Evolutionary conservation across 2,113 vertebrate species (phyloP).

Genomic region (Leiothrix lutea): DNA sequence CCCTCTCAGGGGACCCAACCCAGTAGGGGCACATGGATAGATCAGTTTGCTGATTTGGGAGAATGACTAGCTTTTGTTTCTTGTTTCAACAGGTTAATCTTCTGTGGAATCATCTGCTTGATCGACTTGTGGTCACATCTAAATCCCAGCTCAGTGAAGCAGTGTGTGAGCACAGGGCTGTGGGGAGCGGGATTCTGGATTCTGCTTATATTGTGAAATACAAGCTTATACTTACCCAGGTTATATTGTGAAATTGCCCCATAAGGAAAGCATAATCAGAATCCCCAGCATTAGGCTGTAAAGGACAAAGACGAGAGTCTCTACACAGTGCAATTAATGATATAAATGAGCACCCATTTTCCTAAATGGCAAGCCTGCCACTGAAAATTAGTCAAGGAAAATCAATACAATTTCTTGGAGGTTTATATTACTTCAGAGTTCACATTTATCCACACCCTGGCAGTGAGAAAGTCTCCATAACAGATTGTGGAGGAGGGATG

Average conservation of each 20-base stretch:
- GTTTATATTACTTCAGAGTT: not conserved
- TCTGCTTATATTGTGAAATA: not conserved
- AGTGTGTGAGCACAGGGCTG: not conserved
- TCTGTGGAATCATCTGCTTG: not conserved
- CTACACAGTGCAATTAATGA: not conserved
- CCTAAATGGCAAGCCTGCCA: not conserved
- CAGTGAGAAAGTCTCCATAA: not conserved
- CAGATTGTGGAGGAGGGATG: not conserved
- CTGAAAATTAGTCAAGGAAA: not conserved
- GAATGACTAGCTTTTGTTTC: not conserved
- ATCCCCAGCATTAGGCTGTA: not conserved
- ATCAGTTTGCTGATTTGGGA: not conserved
- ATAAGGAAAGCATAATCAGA: not conserved
- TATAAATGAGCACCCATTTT: not conserved
- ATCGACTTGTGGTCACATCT: not conserved
- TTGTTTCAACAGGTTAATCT: not conserved
- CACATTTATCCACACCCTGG: not conserved
- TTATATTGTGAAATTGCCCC: not conserved
- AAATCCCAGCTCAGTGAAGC: not conserved
- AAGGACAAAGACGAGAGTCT: not conserved
- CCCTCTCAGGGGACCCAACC: not conserved
- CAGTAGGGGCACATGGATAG: not conserved
- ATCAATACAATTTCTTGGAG: not conserved
- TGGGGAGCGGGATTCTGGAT: not conserved
- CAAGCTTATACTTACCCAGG: no score